A percentile compares a stretch with the other conserved stretches of the same genome.
Evolutionary conservation across 2,888 invertebrate species (phyloP).

Genomic region (Chrysomela aeneicollis): DNA sequence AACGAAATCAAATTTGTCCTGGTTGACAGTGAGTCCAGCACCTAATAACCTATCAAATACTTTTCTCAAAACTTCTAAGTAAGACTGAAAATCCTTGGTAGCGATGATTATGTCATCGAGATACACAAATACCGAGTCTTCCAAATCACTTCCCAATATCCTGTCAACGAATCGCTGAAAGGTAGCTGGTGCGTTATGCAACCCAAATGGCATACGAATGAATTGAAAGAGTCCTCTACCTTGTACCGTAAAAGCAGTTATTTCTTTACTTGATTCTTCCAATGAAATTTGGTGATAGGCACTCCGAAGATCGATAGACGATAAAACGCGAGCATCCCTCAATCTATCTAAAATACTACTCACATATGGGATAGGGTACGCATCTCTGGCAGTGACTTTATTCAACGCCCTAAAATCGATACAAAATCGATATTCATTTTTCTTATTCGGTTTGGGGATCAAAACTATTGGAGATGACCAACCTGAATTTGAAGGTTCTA

Average conservation of each 20-base stretch:
- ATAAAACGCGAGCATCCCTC: conserved; percentile 7
- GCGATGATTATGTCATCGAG: conserved; percentile 24
- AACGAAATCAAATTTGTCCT: conserved; percentile 16
- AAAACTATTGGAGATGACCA: conserved; percentile 46
- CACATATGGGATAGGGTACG: conserved; percentile 14
- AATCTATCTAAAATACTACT: conserved; percentile 8
- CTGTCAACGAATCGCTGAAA: conserved; percentile 16
- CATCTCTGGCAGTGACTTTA: conserved; percentile 27
- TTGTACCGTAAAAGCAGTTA: conserved; percentile 10
- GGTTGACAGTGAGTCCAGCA: conserved; percentile 40
- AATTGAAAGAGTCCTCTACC: conserved; percentile 15
- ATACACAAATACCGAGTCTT: conserved; percentile 13
- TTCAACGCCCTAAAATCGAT: conserved; percentile 41
- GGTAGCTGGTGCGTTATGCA: conserved; percentile 14
- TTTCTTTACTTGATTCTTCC: neutral
- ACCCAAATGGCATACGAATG: conserved; percentile 17
- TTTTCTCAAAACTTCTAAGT: conserved; percentile 34
- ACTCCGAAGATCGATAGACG: neutral
- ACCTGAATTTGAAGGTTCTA: conserved; percentile 44
- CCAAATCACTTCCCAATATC: conserved; percentile 14
- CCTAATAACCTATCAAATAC: conserved; percentile 39
- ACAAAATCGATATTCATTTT: conserved; percentile 37
- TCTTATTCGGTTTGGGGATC: conserved; percentile 48
- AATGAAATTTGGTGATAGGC: neutral
- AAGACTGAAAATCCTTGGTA: conserved; percentile 33